Evolutionary conservation across 2,113 vertebrate genomes (phyloP), one percentile per base, ranked within the genome.

Genomic region (Dasypus novemcinctus): DNA sequence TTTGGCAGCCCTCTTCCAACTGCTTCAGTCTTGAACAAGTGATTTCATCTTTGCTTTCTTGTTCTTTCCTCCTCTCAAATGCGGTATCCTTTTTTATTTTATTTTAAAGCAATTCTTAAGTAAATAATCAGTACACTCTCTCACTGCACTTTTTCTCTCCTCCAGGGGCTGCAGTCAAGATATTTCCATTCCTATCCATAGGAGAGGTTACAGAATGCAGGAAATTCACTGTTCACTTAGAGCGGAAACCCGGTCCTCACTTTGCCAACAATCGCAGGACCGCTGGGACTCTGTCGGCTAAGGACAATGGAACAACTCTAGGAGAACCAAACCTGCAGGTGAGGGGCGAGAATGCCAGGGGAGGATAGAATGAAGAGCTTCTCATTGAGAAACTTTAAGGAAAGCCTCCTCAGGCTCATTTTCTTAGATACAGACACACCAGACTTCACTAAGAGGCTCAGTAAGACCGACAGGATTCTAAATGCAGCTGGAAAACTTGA

Each of bases 41-140:
- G 75, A 90, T 76, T 96, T 95, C 21, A 91, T 87, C 59, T 90
- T 84, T 72, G 21, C 66, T 93, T 86, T 71, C 38, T 59, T 46
- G 46, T 33, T 31, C 87, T 23, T 95, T 71, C 69, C 33, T 80
- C 41, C 92, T 93, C 5, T 2, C 64, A 85, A 94, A 61, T 5
- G 12, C 86, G 75, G 69, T 83, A 72, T 76, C 80, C 90, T 27
- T 81, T 43, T 79, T 95, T 49, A 49, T 11, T 49, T 72, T 83
- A 82, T 71, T 95, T 87, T 54, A 95, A 91, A 95, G 46, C 10
- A 96, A 61, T 84, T 95, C 95, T 87, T 95, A 93, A 96, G 90
- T 38, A 97, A 97, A 90, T 4, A 96, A 93, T 72, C 38, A 18
- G 43, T 25, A 31, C 1, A 43, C 38, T 85, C 57, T 49, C 92